Base-by-base conservation (phyloP, 2,113 vertebrate genomes). In the Cariama cristata region DNA sequence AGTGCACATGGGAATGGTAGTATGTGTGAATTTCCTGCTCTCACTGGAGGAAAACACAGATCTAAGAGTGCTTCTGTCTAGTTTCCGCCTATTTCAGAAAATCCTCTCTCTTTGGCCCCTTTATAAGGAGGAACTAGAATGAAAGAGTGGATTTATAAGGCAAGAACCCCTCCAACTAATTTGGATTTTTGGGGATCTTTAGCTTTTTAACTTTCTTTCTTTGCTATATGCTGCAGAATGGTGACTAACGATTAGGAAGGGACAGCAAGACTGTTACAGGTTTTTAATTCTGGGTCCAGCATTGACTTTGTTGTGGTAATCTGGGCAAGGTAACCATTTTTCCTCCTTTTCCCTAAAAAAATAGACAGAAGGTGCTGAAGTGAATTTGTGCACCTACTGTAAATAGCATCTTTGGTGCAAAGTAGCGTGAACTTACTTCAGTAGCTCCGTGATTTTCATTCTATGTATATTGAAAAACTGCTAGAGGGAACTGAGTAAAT, bases 401-500 rank as follows among this genome's bases (percentile, higher is more conserved):
- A n/a, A 56, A 64, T 18, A 81, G 62, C 69, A 40, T 69, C 40
- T 83, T 86, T 63, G 63, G 55, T 88, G 72, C 80, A 87, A 56
- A 66, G 69, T 1, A 50, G 38, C 38, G 15, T 32, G 49, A 84
- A 49, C 20, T 75, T 85, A 28, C 26, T 92, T 76, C 52, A n/a
- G 67, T 28, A 62, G 45, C 53, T 76, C 32, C 42, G 32, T 45
- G n/a, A 50, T 80, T 88, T 83, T 88, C 20, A 66, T 35, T 82
- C 71, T 64, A 1, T 58, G 33, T 71, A 23, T 80, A 47, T 22
- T 79, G 58, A 79, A 53, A n/a, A 75, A 76, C 45, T 96, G 90
- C 88, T 88, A 42, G n/a, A 94, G 42, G 82, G 59, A 88, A 3
- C 72, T 88, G 55, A 58, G 92, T 77, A 92, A 80, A 94, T 86